These are phyloP conservation scores for Tethea ocularis DNA, from an alignment of 2,888 invertebrate genomes.

Conservation along the genomic window DNA sequence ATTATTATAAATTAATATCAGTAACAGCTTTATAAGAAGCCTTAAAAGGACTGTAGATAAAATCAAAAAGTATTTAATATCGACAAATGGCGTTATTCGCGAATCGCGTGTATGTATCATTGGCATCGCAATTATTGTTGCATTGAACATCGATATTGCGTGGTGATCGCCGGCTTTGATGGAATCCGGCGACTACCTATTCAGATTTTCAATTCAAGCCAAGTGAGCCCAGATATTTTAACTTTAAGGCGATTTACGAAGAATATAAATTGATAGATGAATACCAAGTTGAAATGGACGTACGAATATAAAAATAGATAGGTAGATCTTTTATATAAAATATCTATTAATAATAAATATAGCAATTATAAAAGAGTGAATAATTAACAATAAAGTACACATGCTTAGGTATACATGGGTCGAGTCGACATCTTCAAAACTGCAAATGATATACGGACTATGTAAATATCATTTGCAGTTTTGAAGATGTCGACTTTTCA, in stretches of 20 bases:
- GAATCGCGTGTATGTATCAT: conserved; percentile 77
- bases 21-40: conserved; percentile 54
- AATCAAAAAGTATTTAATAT: conserved; percentile 45
- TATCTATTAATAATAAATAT: background rate
- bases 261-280: background rate
- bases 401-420: background rate
- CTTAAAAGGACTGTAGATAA: conserved; percentile 47
- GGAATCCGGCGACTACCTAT: conserved; percentile 43
- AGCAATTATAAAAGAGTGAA: background rate
- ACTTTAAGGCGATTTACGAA: background rate
- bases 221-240: background rate
- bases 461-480: background rate
- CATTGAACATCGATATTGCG: conserved; percentile 74
- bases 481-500: conserved; percentile 17
- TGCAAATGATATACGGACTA: background rate
- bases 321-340: background rate
- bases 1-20: conserved; percentile 49
- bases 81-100: conserved; percentile 52
- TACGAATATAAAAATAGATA: background rate
- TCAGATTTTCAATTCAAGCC: conserved; percentile 21
- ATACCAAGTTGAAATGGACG: background rate
- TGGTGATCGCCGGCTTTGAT: conserved; percentile 62
- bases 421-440: conserved; percentile 4
- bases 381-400: background rate
- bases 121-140: conserved; percentile 73